Evolutionary conservation across 1,140 invertebrate genomes (phyloP), one percentile per base, ranked within the genome.

Genomic region (Drosophila subobscura): DNA sequence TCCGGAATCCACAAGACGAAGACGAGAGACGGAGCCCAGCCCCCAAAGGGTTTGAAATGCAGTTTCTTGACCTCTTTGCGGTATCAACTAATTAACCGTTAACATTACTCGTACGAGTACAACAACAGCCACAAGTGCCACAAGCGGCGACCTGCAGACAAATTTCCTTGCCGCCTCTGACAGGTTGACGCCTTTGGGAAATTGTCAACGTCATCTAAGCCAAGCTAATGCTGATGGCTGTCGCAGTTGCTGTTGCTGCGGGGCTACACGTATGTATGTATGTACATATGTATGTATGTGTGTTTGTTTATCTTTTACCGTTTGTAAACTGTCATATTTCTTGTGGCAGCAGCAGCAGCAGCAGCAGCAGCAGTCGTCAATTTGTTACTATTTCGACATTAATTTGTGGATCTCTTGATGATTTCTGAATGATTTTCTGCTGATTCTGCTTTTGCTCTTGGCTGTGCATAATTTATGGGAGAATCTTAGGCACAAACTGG

Each of bases 381-480:
- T 84, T 85, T 84, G 79, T 84, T 84, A 65, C 75, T 84, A 79
- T 79, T 85, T 84, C 67, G 71, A 79, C 71, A 79, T 84, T 67
- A 65, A 79, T 79, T 84, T 76, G 57, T 33, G 29, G 7, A 10
- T 33, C 33, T 37, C 10, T 65, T 72, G 76, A 79, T 79, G 76
- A 84, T 84, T 79, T 76, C 66, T 41, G 20, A 77, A 79, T 77
- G 52, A 44, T 37, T 67, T 49, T 54, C 10, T 12, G 33, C 8
- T 12, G 33, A 37, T 45, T 50, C 41, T 65, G 41, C 46, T 33
- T 14, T 41, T 12, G 49, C 63, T 40, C 40, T 41, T 57, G 56
- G 42, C 60, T 33, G 10, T 56, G 46, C 51, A 66, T 64, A 71
- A 75, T 84, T 71, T 78, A 67, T 83, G 58, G 33, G 67, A 50